These are phyloP conservation scores for Pavo muticus DNA, from an alignment of 2,113 vertebrate genomes.

Conservation along the genomic window DNA sequence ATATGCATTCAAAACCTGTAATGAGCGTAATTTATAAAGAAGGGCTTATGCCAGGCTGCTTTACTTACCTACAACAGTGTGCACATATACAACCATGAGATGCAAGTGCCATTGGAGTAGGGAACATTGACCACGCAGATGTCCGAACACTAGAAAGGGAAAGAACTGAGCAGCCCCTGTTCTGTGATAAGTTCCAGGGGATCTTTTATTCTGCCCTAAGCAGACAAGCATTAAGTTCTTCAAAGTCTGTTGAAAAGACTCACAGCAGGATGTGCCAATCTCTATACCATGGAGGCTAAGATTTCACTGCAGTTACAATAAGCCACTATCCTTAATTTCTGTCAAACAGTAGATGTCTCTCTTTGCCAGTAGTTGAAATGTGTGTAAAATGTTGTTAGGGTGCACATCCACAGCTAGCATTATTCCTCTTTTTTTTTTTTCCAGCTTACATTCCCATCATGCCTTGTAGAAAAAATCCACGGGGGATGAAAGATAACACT, in stretches of 20 bases:
- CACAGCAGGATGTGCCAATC: conserved; percentile 27
- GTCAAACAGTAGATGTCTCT: conserved; percentile 30
- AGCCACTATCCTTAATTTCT: conserved; percentile 45
- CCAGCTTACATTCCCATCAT: background rate
- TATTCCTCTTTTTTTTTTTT: background rate
- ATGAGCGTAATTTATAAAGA: background rate
- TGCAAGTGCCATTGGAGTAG: background rate
- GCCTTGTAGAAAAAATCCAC: background rate
- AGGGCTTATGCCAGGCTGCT: background rate
- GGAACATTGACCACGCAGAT: background rate
- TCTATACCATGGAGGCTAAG: background rate
- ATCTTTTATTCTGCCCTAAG: conserved; percentile 14
- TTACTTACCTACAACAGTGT: background rate
- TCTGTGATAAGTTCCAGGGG: background rate
- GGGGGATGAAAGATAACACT: background rate
- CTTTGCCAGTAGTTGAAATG: background rate
- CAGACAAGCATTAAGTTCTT: conserved; percentile 34
- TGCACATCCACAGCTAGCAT: background rate
- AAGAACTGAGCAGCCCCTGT: background rate
- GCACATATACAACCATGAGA: background rate
- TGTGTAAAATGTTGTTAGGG: background rate
- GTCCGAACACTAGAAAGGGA: background rate
- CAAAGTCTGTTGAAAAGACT: conserved; percentile 17
- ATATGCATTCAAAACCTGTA: background rate
- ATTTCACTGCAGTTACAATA: conserved; percentile 1